Evolutionary conservation across 37 sponge, comb jelly and placozoan genomes (phyloP).

Genomic region (Aphrocallistes beatrix): DNA sequence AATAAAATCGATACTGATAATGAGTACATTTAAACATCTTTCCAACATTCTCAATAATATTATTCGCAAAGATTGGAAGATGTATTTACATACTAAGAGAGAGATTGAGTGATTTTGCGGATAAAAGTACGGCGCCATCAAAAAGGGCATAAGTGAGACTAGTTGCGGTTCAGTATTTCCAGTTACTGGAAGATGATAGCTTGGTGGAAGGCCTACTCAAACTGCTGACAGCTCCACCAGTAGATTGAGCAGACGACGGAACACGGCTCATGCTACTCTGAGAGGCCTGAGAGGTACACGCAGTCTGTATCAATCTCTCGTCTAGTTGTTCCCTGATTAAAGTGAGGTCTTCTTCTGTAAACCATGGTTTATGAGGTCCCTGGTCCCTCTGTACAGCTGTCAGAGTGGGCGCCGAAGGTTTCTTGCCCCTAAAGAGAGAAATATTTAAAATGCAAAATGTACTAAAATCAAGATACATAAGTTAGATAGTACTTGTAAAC

Average conservation of each 20-base stretch:
- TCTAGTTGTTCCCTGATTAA: not conserved
- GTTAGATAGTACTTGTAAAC: no score
- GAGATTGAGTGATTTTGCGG: no score
- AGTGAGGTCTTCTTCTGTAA: not conserved
- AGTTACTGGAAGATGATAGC: not conserved
- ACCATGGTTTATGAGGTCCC: not conserved
- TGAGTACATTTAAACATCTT: no score
- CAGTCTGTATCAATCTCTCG: not conserved
- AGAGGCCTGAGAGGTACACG: not conserved
- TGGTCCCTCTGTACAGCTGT: not conserved
- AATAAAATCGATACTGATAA: no score
- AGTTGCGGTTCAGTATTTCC: not conserved
- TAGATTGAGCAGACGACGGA: not conserved
- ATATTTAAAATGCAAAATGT: no score
- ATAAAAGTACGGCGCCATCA: no score
- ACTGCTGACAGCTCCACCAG: not conserved
- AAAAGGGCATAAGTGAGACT: no score
- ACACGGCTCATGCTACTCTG: not conserved
- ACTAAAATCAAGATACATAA: no score
- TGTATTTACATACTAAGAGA: no score
- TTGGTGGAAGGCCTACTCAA: not conserved
- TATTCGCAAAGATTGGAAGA: no score
- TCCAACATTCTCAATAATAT: no score
- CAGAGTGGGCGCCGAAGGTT: not conserved
- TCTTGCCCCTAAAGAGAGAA: conserved; percentile 9